Conservation (phyloP, 2,797 vertebrate species). For the Adelosebastes latens region DNA sequence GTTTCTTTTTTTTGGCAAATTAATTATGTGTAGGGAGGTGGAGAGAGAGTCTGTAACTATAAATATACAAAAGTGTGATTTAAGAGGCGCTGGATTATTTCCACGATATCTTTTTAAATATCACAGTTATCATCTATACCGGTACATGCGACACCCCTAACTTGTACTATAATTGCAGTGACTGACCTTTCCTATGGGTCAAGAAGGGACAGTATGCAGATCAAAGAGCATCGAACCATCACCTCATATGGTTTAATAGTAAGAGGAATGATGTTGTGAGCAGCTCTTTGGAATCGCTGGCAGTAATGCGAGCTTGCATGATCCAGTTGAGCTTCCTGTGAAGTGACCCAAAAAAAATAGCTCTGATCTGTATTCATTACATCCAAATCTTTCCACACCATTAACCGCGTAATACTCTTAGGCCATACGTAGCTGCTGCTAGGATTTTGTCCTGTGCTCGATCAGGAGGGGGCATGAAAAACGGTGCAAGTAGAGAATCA, state of each 20-base stretch:
- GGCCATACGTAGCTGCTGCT: slow-evolving; percentile 60
- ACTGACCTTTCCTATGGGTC: slow-evolving; percentile 40
- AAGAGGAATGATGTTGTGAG: slow-evolving; percentile 62
- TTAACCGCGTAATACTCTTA: slow-evolving; percentile 72
- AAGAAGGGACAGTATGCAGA: slow-evolving; percentile 42
- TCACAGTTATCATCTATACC: background rate
- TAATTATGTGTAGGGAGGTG: background rate
- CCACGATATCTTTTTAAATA: background rate
- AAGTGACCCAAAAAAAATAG: slow-evolving; percentile 75
- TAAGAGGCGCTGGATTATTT: background rate
- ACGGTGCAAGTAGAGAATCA: slow-evolving; percentile 24
- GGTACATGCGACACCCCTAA: background rate
- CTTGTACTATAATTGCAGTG: slow-evolving; percentile 33
- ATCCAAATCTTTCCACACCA: slow-evolving; percentile 79
- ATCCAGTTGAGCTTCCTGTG: slow-evolving; percentile 73
- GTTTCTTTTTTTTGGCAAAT: background rate
- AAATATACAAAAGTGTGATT: background rate
- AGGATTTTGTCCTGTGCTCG: slow-evolving; percentile 37
- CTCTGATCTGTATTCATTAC: slow-evolving; percentile 79
- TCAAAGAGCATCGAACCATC: slow-evolving; percentile 51
- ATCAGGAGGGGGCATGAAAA: slow-evolving; percentile 34
- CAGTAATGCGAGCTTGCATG: slow-evolving; percentile 67
- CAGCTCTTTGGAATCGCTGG: slow-evolving; percentile 53
- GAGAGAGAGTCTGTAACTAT: background rate
- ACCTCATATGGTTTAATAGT: slow-evolving; percentile 55